Evolutionary conservation across 2,797 vertebrate species (phyloP).

Genomic region (Acanthurus lineatus): DNA sequence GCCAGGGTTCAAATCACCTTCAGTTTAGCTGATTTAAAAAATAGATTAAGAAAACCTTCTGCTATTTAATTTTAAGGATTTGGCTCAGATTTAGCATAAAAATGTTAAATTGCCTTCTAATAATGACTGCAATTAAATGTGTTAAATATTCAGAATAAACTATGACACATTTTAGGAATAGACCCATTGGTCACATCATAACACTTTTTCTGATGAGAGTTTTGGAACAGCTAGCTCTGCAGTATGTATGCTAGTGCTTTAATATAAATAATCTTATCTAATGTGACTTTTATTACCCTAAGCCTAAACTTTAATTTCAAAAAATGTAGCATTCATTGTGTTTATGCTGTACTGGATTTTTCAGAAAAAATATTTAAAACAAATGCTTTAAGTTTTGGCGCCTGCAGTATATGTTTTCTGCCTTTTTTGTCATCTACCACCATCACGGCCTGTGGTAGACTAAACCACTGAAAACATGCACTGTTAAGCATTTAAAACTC

Average conservation of each 20-base stretch:
- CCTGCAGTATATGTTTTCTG: not conserved
- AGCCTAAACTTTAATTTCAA: not conserved
- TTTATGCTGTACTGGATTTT: not conserved
- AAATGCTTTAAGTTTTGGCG: not conserved
- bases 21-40: constrained; percentile 48
- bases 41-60: not conserved
- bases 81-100: constrained; percentile 6
- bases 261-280: not conserved
- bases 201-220: not conserved
- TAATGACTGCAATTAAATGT: not conserved
- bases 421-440: not conserved
- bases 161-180: not conserved
- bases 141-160: constrained; percentile 2
- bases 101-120: constrained; percentile 15
- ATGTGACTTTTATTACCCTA: not conserved
- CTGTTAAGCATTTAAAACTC: not conserved
- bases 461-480: not conserved
- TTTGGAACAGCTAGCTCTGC: not conserved
- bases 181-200: constrained; percentile 2
- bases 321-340: not conserved
- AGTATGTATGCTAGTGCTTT: not conserved
- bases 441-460: not conserved
- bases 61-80: not conserved
- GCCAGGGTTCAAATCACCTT: constrained; percentile 46
- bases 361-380: not conserved